These are phyloP conservation scores for Pogonomyrmex californicus DNA, from an alignment of 1,140 invertebrate species.

Conservation along the genomic window DNA sequence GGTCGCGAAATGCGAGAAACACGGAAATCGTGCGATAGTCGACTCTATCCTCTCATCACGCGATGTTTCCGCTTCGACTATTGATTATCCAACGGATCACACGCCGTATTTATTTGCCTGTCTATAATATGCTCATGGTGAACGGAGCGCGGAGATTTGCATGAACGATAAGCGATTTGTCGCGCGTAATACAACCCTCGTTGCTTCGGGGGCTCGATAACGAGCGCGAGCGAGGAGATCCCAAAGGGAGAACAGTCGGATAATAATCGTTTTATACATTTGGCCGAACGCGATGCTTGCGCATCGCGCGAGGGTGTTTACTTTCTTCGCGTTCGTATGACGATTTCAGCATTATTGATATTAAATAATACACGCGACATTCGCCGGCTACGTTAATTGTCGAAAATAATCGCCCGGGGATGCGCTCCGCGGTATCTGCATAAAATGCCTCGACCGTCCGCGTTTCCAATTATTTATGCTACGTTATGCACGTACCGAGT, in stretches of 20 bases:
- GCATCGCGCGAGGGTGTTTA: not conserved
- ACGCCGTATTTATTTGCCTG: constrained; percentile 66
- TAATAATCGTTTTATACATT: constrained; percentile 51
- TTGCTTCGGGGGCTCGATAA: constrained; percentile 6
- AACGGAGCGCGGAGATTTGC: constrained; percentile 70
- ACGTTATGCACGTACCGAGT: constrained; percentile 52
- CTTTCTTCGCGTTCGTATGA: constrained; percentile 5
- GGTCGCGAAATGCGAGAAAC: not conserved
- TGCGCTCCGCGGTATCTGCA: constrained; percentile 38
- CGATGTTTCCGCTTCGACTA: constrained; percentile 37
- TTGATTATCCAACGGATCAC: constrained; percentile 62
- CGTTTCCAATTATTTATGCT: constrained; percentile 64
- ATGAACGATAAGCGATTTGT: constrained; percentile 71
- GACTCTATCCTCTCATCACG: constrained; percentile 1
- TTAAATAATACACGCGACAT: constrained; percentile 42
- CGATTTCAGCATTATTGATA: constrained; percentile 36
- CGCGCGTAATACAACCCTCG: constrained; percentile 9
- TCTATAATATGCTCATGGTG: constrained; percentile 66
- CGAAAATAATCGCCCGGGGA: constrained; percentile 42
- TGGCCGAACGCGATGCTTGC: not conserved
- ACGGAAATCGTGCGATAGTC: not conserved
- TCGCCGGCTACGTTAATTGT: constrained; percentile 37
- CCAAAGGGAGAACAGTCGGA: constrained; percentile 9
- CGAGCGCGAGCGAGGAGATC: not conserved
- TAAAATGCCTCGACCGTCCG: constrained; percentile 30